Base-by-base conservation (phyloP, 1,140 invertebrate genomes). In the Caligus rogercresseyi region DNA sequence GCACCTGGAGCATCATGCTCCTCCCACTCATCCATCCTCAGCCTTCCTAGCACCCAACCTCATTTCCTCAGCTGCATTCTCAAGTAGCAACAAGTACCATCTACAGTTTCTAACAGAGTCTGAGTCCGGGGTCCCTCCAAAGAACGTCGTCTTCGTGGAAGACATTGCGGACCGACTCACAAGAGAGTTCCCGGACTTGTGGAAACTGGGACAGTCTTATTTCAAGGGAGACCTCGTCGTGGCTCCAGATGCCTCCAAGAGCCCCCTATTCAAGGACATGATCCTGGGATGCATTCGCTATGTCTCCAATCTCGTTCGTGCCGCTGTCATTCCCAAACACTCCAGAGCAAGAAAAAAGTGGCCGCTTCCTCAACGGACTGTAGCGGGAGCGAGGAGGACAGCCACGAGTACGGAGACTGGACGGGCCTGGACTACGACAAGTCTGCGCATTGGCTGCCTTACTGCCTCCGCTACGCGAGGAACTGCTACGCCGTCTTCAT, bases 161-260 rank as follows among this genome's bases (percentile, higher is more conserved):
- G 81, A 84, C 66, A 72, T 87, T 31, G 83, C 80, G 61, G 79
- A 83, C 24, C 76, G 83, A 53, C 76, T 88, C 52, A 77, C 77
- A 13, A 76, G 81, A 65, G 79, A 81, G 56, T 80, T 88, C 66
- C 87, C 87, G 0, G 85, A 90, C 72, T 74, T 93, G 11, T 91
- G 88, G 87, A 84, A 85, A 72, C 76, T 94, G 1, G 87, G 89
- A 1, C 87, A 90, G 70, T 81, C 84, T 57, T 94, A 93, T 73
- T 89, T 93, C 70, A 83, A 81, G 14, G 87, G 86, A 1, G 86
- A 90, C 69, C 71, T 93, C 13, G 78, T 83, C 66, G 79, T 83
- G 1, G 79, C 80, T 63, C 79, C 85, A 52, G 80, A 86, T 70
- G 73, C 77, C 1, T 78, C 78, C 26, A 83, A 84, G 69, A 81